Conservation (phyloP, 1,140 invertebrate species). For the Centruroides vittatus region DNA sequence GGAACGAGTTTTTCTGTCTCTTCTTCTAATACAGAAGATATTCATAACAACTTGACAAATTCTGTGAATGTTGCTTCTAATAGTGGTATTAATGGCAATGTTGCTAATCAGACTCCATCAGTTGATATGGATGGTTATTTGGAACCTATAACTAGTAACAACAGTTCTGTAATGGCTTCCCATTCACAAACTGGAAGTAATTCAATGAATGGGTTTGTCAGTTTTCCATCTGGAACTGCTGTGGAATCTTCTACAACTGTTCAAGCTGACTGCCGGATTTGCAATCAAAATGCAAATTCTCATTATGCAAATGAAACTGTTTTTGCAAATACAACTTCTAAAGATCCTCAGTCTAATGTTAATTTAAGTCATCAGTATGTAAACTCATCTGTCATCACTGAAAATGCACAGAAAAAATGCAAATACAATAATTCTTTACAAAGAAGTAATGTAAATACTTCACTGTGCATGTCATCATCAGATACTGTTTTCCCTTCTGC, state of each 20-base stretch:
- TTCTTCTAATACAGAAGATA: too few species aligned
- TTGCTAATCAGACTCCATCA: not conserved
- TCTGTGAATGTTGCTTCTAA: not conserved
- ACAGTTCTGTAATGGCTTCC: conserved; percentile 21
- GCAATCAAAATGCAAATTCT: not conserved
- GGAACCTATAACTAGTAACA: conserved; percentile 2
- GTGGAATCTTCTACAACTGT: too few species aligned
- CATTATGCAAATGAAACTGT: not conserved
- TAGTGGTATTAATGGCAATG: not conserved
- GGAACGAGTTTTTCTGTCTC: not conserved
- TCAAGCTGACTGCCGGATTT: too few species aligned
- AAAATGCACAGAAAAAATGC: too few species aligned
- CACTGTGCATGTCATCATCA: too few species aligned
- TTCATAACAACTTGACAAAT: too few species aligned
- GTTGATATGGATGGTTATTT: conserved; percentile 10
- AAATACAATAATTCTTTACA: too few species aligned
- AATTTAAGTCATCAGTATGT: not conserved
- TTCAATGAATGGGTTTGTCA: too few species aligned
- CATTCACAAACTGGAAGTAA: conserved; percentile 25
- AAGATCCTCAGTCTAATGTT: too few species aligned
- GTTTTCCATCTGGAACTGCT: too few species aligned
- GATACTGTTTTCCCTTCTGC: too few species aligned
- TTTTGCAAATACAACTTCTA: not conserved
- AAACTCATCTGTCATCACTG: not conserved
- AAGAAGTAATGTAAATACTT: too few species aligned